Evolutionary conservation across 2,888 invertebrate species (phyloP).

Genomic region (Disparrhopalites patrizii): DNA sequence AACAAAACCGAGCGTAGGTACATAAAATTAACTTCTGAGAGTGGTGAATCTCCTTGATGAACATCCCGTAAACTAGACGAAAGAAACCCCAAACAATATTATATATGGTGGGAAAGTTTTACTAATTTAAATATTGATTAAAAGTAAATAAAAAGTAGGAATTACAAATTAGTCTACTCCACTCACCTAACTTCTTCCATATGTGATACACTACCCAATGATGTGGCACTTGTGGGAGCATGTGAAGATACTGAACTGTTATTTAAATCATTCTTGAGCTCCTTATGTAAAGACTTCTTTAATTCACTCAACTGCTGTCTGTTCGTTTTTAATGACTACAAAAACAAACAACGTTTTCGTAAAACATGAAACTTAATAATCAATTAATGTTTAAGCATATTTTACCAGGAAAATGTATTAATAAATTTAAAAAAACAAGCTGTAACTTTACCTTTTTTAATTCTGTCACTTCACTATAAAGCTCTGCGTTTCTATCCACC

Average conservation of each 20-base stretch:
- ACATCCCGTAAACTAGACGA: constrained; percentile 25
- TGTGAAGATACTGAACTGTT: not conserved
- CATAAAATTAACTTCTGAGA: constrained; percentile 36
- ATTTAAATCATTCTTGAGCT: constrained; percentile 7
- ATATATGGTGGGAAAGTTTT: not conserved
- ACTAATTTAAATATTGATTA: no score
- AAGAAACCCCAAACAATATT: not conserved
- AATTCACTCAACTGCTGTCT: constrained; percentile 27
- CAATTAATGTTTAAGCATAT: no score
- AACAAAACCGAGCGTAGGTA: constrained; percentile 41
- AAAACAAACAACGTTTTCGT: not conserved
- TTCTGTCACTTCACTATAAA: constrained; percentile 26
- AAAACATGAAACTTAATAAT: no score
- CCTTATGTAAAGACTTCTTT: constrained; percentile 24
- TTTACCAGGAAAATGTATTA: no score
- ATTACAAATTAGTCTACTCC: not conserved
- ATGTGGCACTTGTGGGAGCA: not conserved
- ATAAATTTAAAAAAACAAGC: not conserved
- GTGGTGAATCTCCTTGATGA: constrained; percentile 26
- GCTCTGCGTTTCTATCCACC: constrained; percentile 17
- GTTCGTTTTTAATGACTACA: constrained; percentile 25
- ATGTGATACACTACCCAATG: not conserved
- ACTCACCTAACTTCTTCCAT: constrained; percentile 28
- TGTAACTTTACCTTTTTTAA: constrained; percentile 19
- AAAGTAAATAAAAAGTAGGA: no score